Conservation (phyloP, 2,113 vertebrate species). For the Thunnus maccoyii region DNA sequence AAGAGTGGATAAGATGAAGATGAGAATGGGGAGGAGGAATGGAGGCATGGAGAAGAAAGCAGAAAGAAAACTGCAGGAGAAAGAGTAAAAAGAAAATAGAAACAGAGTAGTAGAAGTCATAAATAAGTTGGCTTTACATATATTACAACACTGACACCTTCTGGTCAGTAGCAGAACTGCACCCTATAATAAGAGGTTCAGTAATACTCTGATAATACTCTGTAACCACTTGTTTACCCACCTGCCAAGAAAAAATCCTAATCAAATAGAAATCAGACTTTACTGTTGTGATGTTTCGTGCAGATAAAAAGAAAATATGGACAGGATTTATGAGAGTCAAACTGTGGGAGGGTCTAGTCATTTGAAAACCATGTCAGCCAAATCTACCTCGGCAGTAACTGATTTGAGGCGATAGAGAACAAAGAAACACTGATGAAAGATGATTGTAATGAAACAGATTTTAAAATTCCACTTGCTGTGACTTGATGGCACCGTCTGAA, state of each 20-base stretch:
- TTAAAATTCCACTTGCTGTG: neutral
- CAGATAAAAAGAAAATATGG: slow-evolving; percentile 10
- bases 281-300: neutral
- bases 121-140: neutral
- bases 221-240: neutral
- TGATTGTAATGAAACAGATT: neutral
- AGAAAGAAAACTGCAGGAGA: neutral
- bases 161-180: slow-evolving; percentile 53
- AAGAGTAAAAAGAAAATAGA: neutral
- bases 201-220: neutral
- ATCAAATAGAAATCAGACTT: slow-evolving; percentile 8
- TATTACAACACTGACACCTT: slow-evolving; percentile 70
- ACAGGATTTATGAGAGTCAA: neutral
- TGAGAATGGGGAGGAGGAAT: neutral
- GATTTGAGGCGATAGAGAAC: neutral
- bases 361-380: neutral
- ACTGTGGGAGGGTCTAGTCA: neutral
- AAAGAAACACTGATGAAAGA: neutral
- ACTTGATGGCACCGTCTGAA: neutral
- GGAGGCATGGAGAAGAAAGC: neutral
- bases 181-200: neutral
- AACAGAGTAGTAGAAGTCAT: no score
- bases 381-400: neutral
- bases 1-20: slow-evolving; percentile 2
- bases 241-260: neutral